Base-by-base conservation (phyloP, 2,888 invertebrate species). In the Neoaliturus tenellus region DNA sequence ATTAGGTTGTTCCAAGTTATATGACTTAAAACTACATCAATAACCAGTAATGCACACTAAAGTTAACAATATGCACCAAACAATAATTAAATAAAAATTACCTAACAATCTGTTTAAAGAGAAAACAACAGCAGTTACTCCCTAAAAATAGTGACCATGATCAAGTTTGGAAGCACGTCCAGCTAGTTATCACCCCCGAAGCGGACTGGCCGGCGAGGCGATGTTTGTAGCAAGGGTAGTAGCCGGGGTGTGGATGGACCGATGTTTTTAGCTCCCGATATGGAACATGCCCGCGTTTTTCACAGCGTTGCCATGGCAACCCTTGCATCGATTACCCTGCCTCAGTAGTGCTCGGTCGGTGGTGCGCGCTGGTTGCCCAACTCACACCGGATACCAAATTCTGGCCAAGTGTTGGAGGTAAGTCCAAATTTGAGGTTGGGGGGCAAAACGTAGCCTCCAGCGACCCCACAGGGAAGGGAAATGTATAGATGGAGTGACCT, bases 261-360 rank as follows among this genome's bases (percentile, higher is more conserved):
- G 48, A 75, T 75, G 75, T 75, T 75, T 75, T 75, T 48, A 75
- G 75, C 8, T 20, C 48, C 75, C 28, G 75, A 75, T 75, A 75
- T 75, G 75, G 75, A 75, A 75, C 75, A 75, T 75, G 75, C 75
- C 35, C 75, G 75, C 75, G 75, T 75, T 75, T 75, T 75, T 75
- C 75, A 75, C 75, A 75, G 75, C 75, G 75, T 75, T 23, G 4
- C 75, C 75, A 44, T 75, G 17, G 48, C 75, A 75, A 75, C 75
- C 75, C 75, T 20, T 20, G 48, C 75, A 75, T 75, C 75, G 75
- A 75, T 75, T 75, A 23, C 75, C 33, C 20, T 28, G 17, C 25
- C 62, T 62, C 44, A 75, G 44, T 41, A 5, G 44, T 44, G 28
- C 75, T 75, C 75, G 12, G 75, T 44, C 4, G 44, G 14, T 28